Percentiles rank a stretch among this genome's conserved stretches.
These are phyloP conservation scores for Spilogale gracilis DNA, from an alignment of 2,113 vertebrate genomes.

Conservation along the genomic window DNA sequence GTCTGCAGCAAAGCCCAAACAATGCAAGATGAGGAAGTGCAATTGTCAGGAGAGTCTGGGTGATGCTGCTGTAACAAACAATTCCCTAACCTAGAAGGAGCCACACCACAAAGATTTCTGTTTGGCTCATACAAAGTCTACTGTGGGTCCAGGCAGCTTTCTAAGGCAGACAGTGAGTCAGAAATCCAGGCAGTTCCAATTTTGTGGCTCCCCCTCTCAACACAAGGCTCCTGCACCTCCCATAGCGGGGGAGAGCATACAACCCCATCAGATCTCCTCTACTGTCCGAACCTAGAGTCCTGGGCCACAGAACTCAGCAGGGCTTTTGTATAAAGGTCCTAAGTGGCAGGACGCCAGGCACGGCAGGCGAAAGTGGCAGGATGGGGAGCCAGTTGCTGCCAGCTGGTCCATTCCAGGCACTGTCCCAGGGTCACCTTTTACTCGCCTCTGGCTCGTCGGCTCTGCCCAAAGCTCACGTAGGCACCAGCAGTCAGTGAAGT, in stretches of 20 bases:
- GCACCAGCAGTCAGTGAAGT: background rate
- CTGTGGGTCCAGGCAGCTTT: background rate
- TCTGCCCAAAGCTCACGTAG: background rate
- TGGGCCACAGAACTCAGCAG: background rate
- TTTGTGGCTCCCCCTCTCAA: background rate
- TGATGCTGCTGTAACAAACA: background rate
- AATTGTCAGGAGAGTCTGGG: background rate
- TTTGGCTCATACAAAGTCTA: background rate
- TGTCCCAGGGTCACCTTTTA: background rate
- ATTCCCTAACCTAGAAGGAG: background rate
- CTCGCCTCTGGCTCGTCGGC: background rate
- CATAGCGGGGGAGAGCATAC: background rate
- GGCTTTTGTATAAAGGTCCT: background rate
- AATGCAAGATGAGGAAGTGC: background rate
- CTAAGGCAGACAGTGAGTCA: background rate
- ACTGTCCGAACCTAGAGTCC: background rate
- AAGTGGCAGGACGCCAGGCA: background rate
- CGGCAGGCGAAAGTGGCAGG: fast-evolving
- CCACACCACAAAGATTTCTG: background rate
- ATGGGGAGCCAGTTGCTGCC: background rate
- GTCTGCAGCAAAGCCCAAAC: background rate
- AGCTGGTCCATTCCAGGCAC: background rate
- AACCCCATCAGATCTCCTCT: background rate
- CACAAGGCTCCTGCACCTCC: background rate
- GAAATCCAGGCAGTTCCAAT: background rate